Base-by-base conservation (phyloP, 2,113 vertebrate species). In the Glareola pratincola region DNA sequence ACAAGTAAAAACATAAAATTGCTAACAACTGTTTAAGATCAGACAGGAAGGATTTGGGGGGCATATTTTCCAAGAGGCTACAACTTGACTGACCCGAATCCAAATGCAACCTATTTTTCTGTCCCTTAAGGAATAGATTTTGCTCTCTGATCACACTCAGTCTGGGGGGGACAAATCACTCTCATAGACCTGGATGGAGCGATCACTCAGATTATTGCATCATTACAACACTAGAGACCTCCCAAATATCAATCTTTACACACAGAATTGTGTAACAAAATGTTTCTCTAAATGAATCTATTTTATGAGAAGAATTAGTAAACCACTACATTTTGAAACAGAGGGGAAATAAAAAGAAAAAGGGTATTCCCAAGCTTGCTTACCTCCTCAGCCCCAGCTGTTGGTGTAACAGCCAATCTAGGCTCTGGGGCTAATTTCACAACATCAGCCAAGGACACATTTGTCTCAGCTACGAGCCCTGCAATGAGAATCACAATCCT, bases 391-490 rank as follows among this genome's bases (percentile, higher is more conserved):
- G 98, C 98, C 68, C 98, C 91, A 1, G 96, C 73, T 0, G 96
- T 77, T 2, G 99, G 99, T 3, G 93, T 98, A 23, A 97, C 98
- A 36, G 97, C 98, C 51, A 99, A 91, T 41, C 93, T 98, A 34
- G 99, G 98, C 29, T 97, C 96, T 0, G 98, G 97, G 32, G 98
- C 98, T 63, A 95, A 98, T 92, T 98, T 98, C 95, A 99, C 93
- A 3, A 94, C 96, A 24, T 99, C 98, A 48, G 94, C 86, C 82
- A 99, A 99, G 88, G 98, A 93, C 67, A 97, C 53, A 37, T 97
- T 98, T 6, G 63, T 94, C 60, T 98, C 98, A 72, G 97, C 98
- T 20, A 96, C 92, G 60, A 98, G 95, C 32, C 98, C 99, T 99
- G 92, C 89, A 98, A 98, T 4, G 51, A 95, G 95, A 97, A 97